Evolutionary conservation across 1,140 invertebrate species (phyloP).

Genomic region (Centruroides vittatus): DNA sequence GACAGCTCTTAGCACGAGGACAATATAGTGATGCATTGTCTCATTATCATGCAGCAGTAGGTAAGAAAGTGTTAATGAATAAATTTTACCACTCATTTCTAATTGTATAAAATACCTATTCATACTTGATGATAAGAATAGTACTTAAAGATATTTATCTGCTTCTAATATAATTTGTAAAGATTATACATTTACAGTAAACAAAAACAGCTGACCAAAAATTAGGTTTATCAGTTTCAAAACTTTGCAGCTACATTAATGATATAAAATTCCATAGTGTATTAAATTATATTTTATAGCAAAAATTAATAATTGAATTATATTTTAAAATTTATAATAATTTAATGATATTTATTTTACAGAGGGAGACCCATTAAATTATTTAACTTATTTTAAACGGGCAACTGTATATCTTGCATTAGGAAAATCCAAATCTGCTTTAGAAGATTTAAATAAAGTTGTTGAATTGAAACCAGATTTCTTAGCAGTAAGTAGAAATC

Average conservation of each 20-base stretch:
- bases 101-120: background rate
- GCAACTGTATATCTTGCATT: constrained; percentile 93
- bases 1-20: constrained; percentile 73
- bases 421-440: constrained; percentile 86
- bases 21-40: constrained; percentile 90
- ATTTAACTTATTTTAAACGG: constrained; percentile 84
- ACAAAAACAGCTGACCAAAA: no score
- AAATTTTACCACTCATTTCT: background rate
- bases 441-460: constrained; percentile 83
- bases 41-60: constrained; percentile 96
- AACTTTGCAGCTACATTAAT: no score
- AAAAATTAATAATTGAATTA: background rate
- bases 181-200: no score
- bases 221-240: no score
- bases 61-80: constrained; percentile 40
- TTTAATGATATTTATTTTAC: constrained; percentile 22
- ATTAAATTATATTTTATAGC: no score
- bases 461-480: constrained; percentile 91
- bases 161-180: no score
- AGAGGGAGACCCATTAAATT: constrained; percentile 94
- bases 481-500: constrained; percentile 42
- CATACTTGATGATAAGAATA: no score
- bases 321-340: background rate
- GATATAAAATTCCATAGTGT: no score
- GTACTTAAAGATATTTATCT: no score